phyloP scores from a whole-genome alignment of 2,113 vertebrate species.

The Illadopsis cleaveri region DNA sequence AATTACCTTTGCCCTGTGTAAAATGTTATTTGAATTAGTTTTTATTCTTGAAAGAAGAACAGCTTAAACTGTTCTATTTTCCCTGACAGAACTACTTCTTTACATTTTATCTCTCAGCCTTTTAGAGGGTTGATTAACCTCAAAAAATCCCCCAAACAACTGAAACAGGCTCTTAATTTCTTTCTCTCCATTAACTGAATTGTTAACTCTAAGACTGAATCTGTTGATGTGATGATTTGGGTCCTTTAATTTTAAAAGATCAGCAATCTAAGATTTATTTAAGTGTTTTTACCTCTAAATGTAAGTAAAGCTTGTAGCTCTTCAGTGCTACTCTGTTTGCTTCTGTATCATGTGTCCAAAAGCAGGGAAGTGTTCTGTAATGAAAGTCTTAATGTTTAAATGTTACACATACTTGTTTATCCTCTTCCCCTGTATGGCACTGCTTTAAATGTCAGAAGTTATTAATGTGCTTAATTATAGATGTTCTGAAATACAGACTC shows the following conservation, averaged over 20 bases:
- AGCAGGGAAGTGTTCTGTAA: neutral
- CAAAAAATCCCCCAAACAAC: neutral
- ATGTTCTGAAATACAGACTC: neutral
- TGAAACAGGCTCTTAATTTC: neutral
- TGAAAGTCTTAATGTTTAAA: neutral
- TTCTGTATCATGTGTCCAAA: neutral
- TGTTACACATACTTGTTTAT: slow-evolving; percentile 1
- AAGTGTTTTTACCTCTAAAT: neutral
- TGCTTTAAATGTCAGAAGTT: slow-evolving; percentile 31
- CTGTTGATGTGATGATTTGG: neutral
- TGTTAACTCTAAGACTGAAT: neutral
- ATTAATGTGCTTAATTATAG: slow-evolving; percentile 1
- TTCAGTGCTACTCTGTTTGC: neutral
- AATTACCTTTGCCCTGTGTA: neutral
- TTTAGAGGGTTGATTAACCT: neutral
- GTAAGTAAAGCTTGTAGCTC: neutral
- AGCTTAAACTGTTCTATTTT: neutral
- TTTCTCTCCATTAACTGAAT: neutral
- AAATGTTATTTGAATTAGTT: neutral
- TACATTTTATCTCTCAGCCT: neutral
- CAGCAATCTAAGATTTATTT: neutral
- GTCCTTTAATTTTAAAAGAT: neutral
- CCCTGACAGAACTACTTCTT: neutral
- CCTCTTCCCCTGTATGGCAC: neutral
- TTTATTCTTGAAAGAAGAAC: neutral